Conservation (phyloP, 2,888 invertebrate species). For the Epinotia brunnichana region DNA sequence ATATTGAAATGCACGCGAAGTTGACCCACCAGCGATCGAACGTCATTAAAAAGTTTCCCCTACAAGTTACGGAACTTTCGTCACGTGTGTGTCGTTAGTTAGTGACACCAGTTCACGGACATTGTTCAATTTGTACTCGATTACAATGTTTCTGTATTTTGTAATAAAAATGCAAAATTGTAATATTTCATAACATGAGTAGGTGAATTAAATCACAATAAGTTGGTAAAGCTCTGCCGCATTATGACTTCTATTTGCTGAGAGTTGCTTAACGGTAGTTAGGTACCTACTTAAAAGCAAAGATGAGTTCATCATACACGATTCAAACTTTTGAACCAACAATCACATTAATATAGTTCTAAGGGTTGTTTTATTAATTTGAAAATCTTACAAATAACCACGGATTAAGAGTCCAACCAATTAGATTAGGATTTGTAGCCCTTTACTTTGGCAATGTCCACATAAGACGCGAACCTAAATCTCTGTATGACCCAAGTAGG, state of each 20-base stretch:
- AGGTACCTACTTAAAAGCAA: too few relatives aligned
- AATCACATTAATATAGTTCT: too few relatives aligned
- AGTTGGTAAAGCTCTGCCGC: neutral
- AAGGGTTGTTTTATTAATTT: too few relatives aligned
- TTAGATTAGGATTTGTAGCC: too few relatives aligned
- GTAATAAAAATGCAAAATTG: constrained; percentile 20
- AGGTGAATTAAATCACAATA: constrained; percentile 4
- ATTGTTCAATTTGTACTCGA: constrained; percentile 31
- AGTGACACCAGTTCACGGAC: constrained; percentile 42
- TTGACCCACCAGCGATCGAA: constrained; percentile 33
- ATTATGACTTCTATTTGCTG: neutral
- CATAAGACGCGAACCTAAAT: too few relatives aligned
- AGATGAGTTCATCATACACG: too few relatives aligned
- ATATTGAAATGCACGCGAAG: constrained; percentile 42
- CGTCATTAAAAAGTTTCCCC: constrained; percentile 40
- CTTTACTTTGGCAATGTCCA: too few relatives aligned
- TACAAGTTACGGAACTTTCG: constrained; percentile 27
- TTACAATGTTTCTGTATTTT: constrained; percentile 22
- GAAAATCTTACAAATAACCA: neutral
- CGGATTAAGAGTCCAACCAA: too few relatives aligned
- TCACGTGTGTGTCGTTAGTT: constrained; percentile 30
- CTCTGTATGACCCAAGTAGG: neutral
- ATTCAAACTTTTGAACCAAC: too few relatives aligned
- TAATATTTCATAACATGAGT: neutral
- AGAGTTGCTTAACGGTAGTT: too few relatives aligned